phyloP scores from a whole-genome alignment of 2,888 invertebrate species.

The Cantharis rufa region DNA sequence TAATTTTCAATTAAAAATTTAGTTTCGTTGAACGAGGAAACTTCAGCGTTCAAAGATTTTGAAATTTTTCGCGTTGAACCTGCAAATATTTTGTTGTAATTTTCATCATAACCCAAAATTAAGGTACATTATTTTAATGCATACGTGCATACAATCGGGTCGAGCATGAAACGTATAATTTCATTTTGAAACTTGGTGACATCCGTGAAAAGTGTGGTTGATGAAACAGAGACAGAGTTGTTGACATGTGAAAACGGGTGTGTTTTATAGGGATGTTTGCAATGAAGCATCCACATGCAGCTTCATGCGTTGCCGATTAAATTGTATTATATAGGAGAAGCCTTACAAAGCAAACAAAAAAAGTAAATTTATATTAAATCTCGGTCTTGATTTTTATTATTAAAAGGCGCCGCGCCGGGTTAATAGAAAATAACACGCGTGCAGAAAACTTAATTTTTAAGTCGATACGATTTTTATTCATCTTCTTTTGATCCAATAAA shows the following conservation, averaged over 20 bases:
- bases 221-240: slow-evolving; percentile 11
- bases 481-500: background rate
- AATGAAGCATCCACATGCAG: slow-evolving; percentile 26
- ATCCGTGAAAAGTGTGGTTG: slow-evolving; percentile 21
- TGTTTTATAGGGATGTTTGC: slow-evolving; percentile 21
- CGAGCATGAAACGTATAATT: slow-evolving; percentile 13
- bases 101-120: background rate
- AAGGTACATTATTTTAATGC: background rate
- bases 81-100: background rate
- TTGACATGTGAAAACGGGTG: slow-evolving; percentile 22
- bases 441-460: background rate
- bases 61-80: background rate
- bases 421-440: slow-evolving; percentile 11
- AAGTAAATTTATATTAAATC: slow-evolving; percentile 13
- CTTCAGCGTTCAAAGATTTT: background rate
- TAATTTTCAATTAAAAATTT: background rate
- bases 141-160: background rate
- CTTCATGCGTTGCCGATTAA: slow-evolving; percentile 26
- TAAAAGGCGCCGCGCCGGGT: slow-evolving; percentile 6
- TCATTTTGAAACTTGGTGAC: slow-evolving; percentile 19
- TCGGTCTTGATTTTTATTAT: slow-evolving; percentile 16
- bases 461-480: background rate
- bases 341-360: slow-evolving; percentile 10
- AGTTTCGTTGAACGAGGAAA: background rate
- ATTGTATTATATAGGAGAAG: slow-evolving; percentile 14